Evolutionary conservation across 2,888 invertebrate species (phyloP).

Genomic region (Eumerus sabulonum): DNA sequence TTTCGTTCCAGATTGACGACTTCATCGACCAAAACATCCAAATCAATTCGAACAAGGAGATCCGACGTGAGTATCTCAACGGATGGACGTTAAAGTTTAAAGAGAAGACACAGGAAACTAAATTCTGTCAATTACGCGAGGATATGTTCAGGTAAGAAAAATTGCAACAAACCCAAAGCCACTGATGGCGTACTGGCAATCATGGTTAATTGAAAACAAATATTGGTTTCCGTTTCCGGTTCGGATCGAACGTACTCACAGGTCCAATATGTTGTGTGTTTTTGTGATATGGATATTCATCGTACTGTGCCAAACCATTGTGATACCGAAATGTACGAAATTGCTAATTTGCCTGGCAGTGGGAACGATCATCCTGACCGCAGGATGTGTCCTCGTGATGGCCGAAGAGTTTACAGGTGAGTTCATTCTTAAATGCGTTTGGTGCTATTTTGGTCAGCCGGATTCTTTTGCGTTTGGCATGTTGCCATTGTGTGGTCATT

Average conservation of each 20-base stretch:
- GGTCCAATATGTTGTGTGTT: conserved; percentile 94
- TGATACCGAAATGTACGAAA: conserved; percentile 84
- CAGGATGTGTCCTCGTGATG: conserved; percentile 89
- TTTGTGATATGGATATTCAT: conserved; percentile 95
- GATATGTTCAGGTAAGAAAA: conserved; percentile 88
- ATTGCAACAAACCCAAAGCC: background rate
- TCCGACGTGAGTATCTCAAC: conserved; percentile 92
- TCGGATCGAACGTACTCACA: conserved; percentile 46
- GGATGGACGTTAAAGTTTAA: conserved; percentile 93
- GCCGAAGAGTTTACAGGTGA: conserved; percentile 87
- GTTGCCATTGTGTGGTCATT: too few relatives aligned
- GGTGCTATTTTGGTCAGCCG: background rate
- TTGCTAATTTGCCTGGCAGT: conserved; percentile 83
- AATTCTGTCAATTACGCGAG: conserved; percentile 92
- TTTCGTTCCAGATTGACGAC: conserved; percentile 84
- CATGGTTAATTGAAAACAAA: conserved; percentile 57
- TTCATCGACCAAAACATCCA: conserved; percentile 92
- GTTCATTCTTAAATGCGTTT: conserved; percentile 6
- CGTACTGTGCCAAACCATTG: conserved; percentile 86
- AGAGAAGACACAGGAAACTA: conserved; percentile 87
- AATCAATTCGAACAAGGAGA: conserved; percentile 92
- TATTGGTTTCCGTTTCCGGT: conserved; percentile 25
- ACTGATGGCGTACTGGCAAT: background rate
- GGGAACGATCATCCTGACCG: conserved; percentile 85
- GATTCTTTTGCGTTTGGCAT: too few relatives aligned